Base-by-base conservation (phyloP, 1,140 invertebrate genomes). In the Solenopsis invicta region DNA sequence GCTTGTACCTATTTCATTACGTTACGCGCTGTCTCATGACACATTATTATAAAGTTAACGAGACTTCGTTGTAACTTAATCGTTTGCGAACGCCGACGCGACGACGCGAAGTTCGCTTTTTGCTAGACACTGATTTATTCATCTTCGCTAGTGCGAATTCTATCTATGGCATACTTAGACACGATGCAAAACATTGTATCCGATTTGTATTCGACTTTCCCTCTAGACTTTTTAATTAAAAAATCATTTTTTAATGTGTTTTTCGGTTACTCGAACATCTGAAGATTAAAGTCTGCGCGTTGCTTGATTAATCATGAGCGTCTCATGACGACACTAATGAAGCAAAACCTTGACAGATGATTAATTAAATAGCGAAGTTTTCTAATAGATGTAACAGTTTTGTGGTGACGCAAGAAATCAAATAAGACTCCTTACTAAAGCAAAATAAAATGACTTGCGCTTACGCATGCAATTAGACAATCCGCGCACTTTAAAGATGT, bases 301-400 rank as follows among this genome's bases (percentile, higher is more conserved):
- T 34, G 24, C 2, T 54, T 75, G 52, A 84, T 74, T 37, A 50
- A 84, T 75, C 21, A n/a, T n/a, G n/a, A 71, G 2, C 16, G 54
- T 9, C 13, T 21, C 29, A 18, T 16, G 24, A 84, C 13, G 24
- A 74, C 13, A 48, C 24, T 62, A 74, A 84, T 54, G 24, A 75
- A 81, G 50, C 21, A 54, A 16, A 81, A 21, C 54, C 18, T 59
- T n/a, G 37, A 24, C 24, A 24, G 41, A 48, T 34, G 54, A 84
- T 74, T 61, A 71, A 84, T 59, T 67, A 56, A 72, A 50, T 84
- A 37, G n/a, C 13, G 13, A 50, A 48, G n/a, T 62, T 18, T 84
- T n/a, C 12, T 37, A 50, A 34, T 21, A 50, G 18, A n/a, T 29
- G 13, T n/a, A 45, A 16, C 59, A 1, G 45, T 13, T 9, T 2